These are phyloP conservation scores for Cotesia chilonis DNA, from an alignment of 1,140 invertebrate species.

Conservation along the genomic window DNA sequence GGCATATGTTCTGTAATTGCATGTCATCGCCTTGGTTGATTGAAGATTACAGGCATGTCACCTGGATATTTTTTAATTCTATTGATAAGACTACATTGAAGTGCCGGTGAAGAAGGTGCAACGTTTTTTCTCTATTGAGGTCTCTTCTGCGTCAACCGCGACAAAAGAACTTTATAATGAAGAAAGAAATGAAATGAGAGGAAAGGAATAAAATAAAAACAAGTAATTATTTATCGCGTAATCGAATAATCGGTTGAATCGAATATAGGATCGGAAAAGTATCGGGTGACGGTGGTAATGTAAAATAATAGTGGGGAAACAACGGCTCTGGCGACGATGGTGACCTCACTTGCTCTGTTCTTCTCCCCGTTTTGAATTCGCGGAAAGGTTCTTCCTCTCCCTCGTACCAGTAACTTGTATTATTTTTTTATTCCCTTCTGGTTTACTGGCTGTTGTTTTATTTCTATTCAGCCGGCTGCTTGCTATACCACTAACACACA, in stretches of 20 bases:
- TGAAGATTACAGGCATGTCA: conserved; percentile 49
- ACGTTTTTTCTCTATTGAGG: neutral
- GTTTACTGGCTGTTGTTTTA: no score
- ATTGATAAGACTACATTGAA: neutral
- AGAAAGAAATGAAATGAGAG: neutral
- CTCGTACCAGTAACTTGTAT: conserved; percentile 5
- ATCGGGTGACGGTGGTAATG: conserved; percentile 29
- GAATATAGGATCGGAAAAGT: conserved; percentile 32
- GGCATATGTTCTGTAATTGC: conserved; percentile 44
- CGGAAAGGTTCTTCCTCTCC: conserved; percentile 34
- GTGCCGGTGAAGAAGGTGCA: conserved; percentile 4
- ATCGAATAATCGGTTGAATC: conserved; percentile 29
- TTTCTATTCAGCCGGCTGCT: no score
- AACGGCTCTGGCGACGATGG: conserved; percentile 27
- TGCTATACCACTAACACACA: no score
- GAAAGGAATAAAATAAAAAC: neutral
- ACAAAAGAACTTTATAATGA: neutral
- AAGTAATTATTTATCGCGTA: neutral
- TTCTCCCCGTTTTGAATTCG: conserved; percentile 42
- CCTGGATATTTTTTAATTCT: conserved; percentile 24
- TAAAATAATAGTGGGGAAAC: conserved; percentile 32
- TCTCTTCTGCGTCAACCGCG: neutral
- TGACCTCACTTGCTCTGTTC: conserved; percentile 31
- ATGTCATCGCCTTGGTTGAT: conserved; percentile 41
- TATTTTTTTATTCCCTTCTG: conserved; percentile 16